phyloP scores from a whole-genome alignment of 2,113 vertebrate species.

The Oncorhynchus gorbuscha region DNA sequence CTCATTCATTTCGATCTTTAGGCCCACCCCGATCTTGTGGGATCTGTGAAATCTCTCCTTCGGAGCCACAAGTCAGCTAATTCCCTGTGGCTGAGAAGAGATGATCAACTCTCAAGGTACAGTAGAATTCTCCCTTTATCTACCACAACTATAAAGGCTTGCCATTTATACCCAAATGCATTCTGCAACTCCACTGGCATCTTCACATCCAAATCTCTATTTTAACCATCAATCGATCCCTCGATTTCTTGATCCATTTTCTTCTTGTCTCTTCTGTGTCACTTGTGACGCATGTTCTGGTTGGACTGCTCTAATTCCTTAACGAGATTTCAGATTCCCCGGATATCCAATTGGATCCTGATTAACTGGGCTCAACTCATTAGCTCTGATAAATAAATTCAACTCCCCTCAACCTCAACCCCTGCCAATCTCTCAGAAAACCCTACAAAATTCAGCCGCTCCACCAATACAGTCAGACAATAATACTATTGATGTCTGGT shows the following conservation, averaged over 20 bases:
- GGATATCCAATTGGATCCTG: constrained; percentile 73
- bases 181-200: neutral
- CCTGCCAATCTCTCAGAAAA: constrained; percentile 7
- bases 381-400: constrained; percentile 68
- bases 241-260: constrained; percentile 47
- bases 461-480: neutral
- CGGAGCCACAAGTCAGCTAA: constrained; percentile 20
- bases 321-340: constrained; percentile 70
- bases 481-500: constrained; percentile 60
- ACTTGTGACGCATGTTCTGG: constrained; percentile 65
- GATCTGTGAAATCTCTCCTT: neutral
- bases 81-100: neutral
- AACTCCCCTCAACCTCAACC: constrained; percentile 29
- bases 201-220: neutral
- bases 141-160: too few relatives aligned
- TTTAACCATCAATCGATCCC: neutral
- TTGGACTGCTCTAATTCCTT: constrained; percentile 70
- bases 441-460: neutral
- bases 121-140: neutral
- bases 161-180: neutral
- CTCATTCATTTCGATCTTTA: neutral
- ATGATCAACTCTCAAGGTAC: constrained; percentile 6
- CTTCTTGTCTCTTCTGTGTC: constrained; percentile 26
- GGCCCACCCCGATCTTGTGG: constrained; percentile 1
- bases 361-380: constrained; percentile 75